Evolutionary conservation across 1,140 invertebrate species (phyloP).

Genomic region (Hylaeus anthracinus): DNA sequence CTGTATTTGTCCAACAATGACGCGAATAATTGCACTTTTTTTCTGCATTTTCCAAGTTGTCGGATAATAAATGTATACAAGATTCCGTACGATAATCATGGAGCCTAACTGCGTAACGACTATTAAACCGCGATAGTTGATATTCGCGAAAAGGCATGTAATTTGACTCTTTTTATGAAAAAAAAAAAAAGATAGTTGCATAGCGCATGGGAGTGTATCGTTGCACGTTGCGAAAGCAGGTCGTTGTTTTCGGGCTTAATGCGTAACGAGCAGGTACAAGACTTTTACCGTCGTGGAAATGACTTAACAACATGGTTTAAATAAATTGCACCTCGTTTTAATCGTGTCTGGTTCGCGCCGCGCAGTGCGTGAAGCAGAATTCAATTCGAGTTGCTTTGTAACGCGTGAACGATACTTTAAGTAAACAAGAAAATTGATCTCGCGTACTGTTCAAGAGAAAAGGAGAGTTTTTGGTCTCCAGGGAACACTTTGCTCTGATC

Average conservation of each 20-base stretch:
- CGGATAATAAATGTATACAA: too few species aligned
- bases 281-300: not conserved
- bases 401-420: too few species aligned
- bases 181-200: not conserved
- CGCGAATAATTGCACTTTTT: too few species aligned
- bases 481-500: too few species aligned
- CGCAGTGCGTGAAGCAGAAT: too few species aligned
- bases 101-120: not conserved
- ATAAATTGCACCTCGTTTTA: not conserved
- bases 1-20: not conserved
- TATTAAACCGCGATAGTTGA: not conserved
- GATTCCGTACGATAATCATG: too few species aligned
- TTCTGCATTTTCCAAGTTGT: not conserved
- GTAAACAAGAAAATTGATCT: too few species aligned
- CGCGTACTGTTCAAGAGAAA: too few species aligned
- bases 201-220: not conserved
- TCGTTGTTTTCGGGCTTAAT: not conserved
- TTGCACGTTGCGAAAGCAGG: not conserved
- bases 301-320: conserved; percentile 1
- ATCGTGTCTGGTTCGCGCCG: too few species aligned
- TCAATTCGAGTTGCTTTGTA: too few species aligned
- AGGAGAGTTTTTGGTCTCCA: too few species aligned
- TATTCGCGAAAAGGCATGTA: not conserved
- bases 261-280: not conserved
- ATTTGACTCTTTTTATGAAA: not conserved